A percentile compares a stretch with the other conserved stretches of the same genome.
phyloP scores from a whole-genome alignment of 2,888 invertebrate genomes.

The Pammene aurita region DNA sequence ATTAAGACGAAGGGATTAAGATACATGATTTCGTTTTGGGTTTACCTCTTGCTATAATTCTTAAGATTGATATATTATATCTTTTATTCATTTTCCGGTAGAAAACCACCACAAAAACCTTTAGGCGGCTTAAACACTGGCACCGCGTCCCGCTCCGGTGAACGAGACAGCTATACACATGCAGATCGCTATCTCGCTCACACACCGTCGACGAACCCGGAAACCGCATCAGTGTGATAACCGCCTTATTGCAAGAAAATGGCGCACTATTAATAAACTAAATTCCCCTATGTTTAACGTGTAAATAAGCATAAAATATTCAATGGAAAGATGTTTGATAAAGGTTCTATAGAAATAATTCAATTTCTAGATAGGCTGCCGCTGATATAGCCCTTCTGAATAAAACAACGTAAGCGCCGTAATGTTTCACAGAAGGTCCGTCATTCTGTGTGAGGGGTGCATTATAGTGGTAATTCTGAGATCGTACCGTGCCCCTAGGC shows the following conservation, averaged over 20 bases:
- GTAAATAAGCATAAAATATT: constrained; percentile 36
- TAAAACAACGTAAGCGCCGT: constrained; percentile 7
- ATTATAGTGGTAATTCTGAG: constrained; percentile 45
- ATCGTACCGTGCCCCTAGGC: constrained; percentile 47
- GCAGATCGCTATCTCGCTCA: too few species aligned
- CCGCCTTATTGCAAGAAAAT: not conserved
- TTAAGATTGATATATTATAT: not conserved
- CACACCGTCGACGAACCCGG: too few species aligned
- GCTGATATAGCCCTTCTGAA: not conserved
- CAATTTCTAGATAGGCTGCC: constrained; percentile 40
- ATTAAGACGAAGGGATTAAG: constrained; percentile 10
- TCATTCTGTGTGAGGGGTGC: not conserved
- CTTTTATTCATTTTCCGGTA: not conserved
- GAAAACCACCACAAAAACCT: not conserved
- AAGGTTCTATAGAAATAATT: constrained; percentile 39
- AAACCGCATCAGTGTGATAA: too few species aligned
- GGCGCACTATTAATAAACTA: constrained; percentile 11
- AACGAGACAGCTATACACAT: too few species aligned
- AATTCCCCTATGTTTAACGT: constrained; percentile 28
- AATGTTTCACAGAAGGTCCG: not conserved
- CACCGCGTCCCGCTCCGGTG: too few species aligned
- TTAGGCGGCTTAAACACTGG: too few species aligned
- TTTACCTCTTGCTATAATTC: not conserved
- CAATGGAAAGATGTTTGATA: constrained; percentile 40
- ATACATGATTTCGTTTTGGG: not conserved